phyloP scores from a whole-genome alignment of 1,140 invertebrate species.

The Drosophila jambulina region DNA sequence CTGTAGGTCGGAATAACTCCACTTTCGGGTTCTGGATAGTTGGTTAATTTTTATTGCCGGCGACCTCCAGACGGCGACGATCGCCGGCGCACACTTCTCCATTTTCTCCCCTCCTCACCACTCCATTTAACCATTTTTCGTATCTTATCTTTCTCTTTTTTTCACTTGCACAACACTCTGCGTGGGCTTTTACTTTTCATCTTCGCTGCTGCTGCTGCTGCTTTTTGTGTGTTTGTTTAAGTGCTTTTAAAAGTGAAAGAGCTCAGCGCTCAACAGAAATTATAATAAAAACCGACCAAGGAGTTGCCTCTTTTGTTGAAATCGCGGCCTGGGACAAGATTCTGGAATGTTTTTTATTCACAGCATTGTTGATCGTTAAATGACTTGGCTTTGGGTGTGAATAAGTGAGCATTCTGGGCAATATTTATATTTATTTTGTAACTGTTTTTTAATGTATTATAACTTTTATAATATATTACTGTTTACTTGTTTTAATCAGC shows the following conservation, averaged over 20 bases:
- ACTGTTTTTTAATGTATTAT: not conserved
- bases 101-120: not conserved
- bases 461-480: not conserved
- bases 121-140: constrained; percentile 45
- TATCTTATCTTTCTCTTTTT: constrained; percentile 54
- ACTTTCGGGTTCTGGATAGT: constrained; percentile 21
- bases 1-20: not conserved
- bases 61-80: constrained; percentile 33
- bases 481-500: not conserved
- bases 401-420: constrained; percentile 11
- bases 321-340: constrained; percentile 26
- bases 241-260: constrained; percentile 67
- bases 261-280: constrained; percentile 20
- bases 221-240: constrained; percentile 47
- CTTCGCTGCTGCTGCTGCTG: constrained; percentile 30
- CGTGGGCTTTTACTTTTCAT: constrained; percentile 64
- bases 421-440: too few species aligned
- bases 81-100: not conserved
- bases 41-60: constrained; percentile 25
- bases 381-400: not conserved
- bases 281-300: constrained; percentile 11
- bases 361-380: constrained; percentile 30
- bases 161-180: constrained; percentile 48
- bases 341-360: constrained; percentile 26
- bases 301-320: constrained; percentile 24